Conservation (phyloP, 2,113 vertebrate species). For the Morphnarchus princeps region DNA sequence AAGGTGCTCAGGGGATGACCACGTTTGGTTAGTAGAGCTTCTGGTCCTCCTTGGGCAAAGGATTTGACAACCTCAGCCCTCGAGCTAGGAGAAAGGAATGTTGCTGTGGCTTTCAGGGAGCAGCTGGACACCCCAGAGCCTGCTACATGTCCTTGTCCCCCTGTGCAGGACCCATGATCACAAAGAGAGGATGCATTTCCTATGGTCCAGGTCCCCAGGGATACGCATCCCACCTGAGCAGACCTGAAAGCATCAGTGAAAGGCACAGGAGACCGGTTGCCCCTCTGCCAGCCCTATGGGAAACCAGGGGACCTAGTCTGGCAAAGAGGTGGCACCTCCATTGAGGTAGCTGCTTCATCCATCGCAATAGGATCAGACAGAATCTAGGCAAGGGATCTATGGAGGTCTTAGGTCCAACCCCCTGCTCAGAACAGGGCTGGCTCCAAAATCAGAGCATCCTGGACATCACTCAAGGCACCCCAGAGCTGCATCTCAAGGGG, state of each 20-base stretch:
- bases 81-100: fast-evolving
- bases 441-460: background rate
- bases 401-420: background rate
- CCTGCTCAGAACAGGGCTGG: background rate
- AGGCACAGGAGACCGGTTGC: background rate
- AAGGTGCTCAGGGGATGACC: background rate
- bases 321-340: background rate
- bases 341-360: background rate
- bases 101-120: background rate
- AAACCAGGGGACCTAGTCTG: background rate
- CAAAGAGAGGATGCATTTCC: background rate
- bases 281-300: background rate
- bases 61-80: background rate
- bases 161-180: background rate
- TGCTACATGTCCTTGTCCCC: background rate
- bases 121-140: background rate
- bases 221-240: fast-evolving
- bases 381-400: background rate
- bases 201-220: background rate
- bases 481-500: background rate
- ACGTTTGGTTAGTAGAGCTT: fast-evolving
- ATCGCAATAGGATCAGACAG: background rate
- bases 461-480: too few species aligned
- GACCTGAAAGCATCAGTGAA: background rate
- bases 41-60: background rate